A percentile compares a stretch with the other conserved stretches of the same genome.
Conservation (phyloP, 2,113 vertebrate species). For the Bungarus multicinctus region DNA sequence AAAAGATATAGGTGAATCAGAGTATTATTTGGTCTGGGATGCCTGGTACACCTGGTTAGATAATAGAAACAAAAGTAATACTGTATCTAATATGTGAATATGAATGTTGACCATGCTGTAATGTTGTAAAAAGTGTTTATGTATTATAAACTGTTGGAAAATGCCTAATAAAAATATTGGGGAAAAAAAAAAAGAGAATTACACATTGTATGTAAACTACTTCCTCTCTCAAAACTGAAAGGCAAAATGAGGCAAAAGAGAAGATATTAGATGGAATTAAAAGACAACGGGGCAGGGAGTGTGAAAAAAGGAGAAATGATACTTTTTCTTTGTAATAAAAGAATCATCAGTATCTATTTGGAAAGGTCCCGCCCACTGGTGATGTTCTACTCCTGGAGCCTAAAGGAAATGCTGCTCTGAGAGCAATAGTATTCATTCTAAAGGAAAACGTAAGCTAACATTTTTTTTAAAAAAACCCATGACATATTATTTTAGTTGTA, state of each 20-base stretch:
- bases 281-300: not conserved
- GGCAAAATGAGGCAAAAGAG: not conserved
- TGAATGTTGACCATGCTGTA: no score
- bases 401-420: not conserved
- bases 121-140: no score
- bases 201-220: not conserved
- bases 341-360: not conserved
- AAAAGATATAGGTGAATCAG: no score
- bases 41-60: no score
- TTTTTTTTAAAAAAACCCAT: not conserved
- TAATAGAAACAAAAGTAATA: no score
- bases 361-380: not conserved
- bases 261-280: not conserved
- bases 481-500: not conserved
- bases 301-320: not conserved
- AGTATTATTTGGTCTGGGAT: no score
- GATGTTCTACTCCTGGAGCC: not conserved
- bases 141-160: no score
- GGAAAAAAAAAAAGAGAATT: not conserved
- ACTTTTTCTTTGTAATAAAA: not conserved
- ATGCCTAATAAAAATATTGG: no score
- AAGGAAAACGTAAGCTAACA: not conserved
- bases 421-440: not conserved
- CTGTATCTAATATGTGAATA: no score
- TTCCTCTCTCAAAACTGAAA: not conserved